Evolutionary conservation across 30 jellyfish, hydroid and myxozoan genomes (phyloP), one percentile per base, ranked within the genome.

Genomic region (Cassiopea xamachana): DNA sequence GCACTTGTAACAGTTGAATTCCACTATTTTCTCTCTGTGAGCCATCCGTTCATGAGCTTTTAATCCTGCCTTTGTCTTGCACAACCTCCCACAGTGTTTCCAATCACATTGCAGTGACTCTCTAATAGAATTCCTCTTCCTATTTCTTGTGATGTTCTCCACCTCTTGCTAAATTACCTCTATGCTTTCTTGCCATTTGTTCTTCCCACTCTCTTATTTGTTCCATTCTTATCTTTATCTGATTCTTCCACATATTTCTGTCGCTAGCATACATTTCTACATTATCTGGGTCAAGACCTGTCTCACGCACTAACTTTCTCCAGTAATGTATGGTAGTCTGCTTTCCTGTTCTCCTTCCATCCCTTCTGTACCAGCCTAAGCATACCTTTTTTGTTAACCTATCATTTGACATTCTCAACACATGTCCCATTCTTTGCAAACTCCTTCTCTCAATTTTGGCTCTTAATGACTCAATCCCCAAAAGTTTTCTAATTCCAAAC

Each of bases 1-100:
- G 18, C 46, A 67, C 46, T 67, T 67, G 76, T 3, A 67, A 67
- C 76, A 67, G 46, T 19, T 13, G 76, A 67, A 19, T 19, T 2
- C 15, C 76, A 67, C 46, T 67, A 19, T 19, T 19, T 67, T 67
- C 76, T 67, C 76, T 67, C 76, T 67, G 3, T 67, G 76, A 13
- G 76, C 76, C 76, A 67, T 67, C 76, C 76, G 3, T 67, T 67
- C 19, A 19, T 67, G 76, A 67, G 76, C 76, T 14, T 67, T 67
- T 19, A 67, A 19, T 67, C 76, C 76, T 67, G 76, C 46, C 76
- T 67, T 67, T 14, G 76, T 67, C 46, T 14, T 67, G 18, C 76
- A 67, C 15, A 67, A 67, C 46, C 76, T 67, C 64, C 64, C 76
- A 67, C 76, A 67, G 76, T 67, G 6, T 19, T 67, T 14, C 76